These are phyloP conservation scores for Dastarcus helophoroides DNA, from an alignment of 2,888 invertebrate genomes.

Conservation along the genomic window DNA sequence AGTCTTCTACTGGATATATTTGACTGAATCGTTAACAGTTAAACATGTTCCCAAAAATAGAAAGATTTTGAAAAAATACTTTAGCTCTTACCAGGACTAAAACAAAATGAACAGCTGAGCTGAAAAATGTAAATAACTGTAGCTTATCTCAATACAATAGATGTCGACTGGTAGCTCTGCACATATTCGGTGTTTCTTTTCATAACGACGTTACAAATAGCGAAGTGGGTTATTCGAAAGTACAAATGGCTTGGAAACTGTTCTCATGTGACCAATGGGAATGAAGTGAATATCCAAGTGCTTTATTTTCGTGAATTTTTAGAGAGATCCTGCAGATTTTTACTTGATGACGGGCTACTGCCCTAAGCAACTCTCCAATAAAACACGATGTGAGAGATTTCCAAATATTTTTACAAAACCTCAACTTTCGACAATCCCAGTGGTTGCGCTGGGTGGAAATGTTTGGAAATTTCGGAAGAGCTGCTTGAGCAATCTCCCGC, in stretches of 20 bases:
- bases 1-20: no score
- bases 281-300: slow-evolving; percentile 37
- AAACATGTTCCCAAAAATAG: no score
- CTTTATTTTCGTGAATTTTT: slow-evolving; percentile 34
- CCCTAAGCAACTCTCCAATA: no score
- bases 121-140: slow-evolving; percentile 14
- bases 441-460: background rate
- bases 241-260: slow-evolving; percentile 35
- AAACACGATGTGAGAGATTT: no score
- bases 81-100: no score
- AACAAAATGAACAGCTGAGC: no score
- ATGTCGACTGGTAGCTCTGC: slow-evolving; percentile 29
- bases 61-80: no score
- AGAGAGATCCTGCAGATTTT: slow-evolving; percentile 37
- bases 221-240: slow-evolving; percentile 29
- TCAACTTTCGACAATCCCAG: background rate
- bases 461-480: background rate
- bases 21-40: no score
- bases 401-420: background rate
- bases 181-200: slow-evolving; percentile 33
- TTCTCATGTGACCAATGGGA: slow-evolving; percentile 31
- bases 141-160: slow-evolving; percentile 34
- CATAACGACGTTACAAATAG: slow-evolving; percentile 29
- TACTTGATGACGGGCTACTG: slow-evolving; percentile 34
- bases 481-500: slow-evolving; percentile 13